Conservation (phyloP, 2,888 invertebrate genomes). For the Drosophila neotestacea region DNA sequence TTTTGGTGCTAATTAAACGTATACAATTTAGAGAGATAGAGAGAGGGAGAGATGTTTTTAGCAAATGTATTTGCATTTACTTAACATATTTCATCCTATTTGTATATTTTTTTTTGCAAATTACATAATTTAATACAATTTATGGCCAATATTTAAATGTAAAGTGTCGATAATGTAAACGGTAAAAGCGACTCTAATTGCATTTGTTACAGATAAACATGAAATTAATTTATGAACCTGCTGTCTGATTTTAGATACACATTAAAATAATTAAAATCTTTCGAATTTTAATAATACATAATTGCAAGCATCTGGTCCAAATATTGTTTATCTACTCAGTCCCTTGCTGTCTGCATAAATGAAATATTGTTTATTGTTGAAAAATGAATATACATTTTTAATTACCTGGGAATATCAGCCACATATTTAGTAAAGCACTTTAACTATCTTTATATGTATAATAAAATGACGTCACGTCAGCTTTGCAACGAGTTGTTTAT, state of each 20-base stretch:
- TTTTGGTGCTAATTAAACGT: conserved; percentile 29
- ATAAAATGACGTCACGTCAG: conserved; percentile 32
- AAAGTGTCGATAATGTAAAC: conserved; percentile 41
- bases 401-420: no score
- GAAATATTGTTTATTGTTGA: no score
- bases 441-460: not conserved
- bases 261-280: conserved; percentile 9
- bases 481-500: conserved; percentile 67
- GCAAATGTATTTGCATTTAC: conserved; percentile 47
- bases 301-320: conserved; percentile 1
- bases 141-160: conserved; percentile 41
- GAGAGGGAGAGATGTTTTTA: conserved; percentile 12
- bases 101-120: conserved; percentile 27
- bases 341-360: not conserved
- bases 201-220: conserved; percentile 25
- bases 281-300: not conserved
- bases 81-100: conserved; percentile 18
- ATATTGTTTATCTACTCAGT: not conserved
- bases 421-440: no score
- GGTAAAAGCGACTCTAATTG: conserved; percentile 46
- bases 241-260: conserved; percentile 14
- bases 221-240: conserved; percentile 22
- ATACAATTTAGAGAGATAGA: not conserved
- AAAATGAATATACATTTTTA: no score
- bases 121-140: conserved; percentile 41